Base-by-base conservation (phyloP, 2,113 vertebrate species). In the Pelodiscus sinensis region DNA sequence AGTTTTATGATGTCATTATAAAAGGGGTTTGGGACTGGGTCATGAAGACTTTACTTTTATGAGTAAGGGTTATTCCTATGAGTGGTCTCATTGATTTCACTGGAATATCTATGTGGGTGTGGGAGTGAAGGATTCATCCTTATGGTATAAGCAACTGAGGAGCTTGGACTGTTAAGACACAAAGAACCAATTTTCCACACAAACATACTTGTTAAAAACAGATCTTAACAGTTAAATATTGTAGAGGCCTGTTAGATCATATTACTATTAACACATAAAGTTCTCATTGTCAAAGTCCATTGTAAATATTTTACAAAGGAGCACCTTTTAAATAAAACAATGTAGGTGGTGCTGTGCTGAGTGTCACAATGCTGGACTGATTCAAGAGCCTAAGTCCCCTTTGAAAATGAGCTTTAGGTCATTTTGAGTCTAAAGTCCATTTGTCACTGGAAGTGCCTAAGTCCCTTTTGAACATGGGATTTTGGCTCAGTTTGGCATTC, bases 1-100 rank as follows among this genome's bases (percentile, higher is more conserved):
- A 92, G 65, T 89, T 84, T 91, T 92, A 50, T 91, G 88, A 95
- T 84, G 86, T 87, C 86, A 60, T 44, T 60, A 93, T 87, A 95
- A 80, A 82, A 91, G 90, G 65, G 54, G 25, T 54, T 24, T 68
- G 73, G 15, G 58, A 68, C 25, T 55, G 73, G 79, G 27, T 92
- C 84, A 92, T 9, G 50, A 90, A 90, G 84, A 60, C 22, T 95
- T 82, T 58, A 31, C 54, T 86, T 68, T 24, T 83, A 51, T 51
- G 31, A 90, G 35, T 7, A 22, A 31, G 27, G 60, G 50, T 87
- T 54, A 57, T 24, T 73, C 68, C 38, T 24, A 44, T 44, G 21
- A 75, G 22, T 50, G 50, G 21, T 24, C 24, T 38, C 24, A 50
- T 25, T 77, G 24, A 77, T 6, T 77, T 44, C 11, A 77, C 22